These are phyloP conservation scores for Erpornis zantholeuca DNA, from an alignment of 2,113 vertebrate genomes.

Conservation along the genomic window DNA sequence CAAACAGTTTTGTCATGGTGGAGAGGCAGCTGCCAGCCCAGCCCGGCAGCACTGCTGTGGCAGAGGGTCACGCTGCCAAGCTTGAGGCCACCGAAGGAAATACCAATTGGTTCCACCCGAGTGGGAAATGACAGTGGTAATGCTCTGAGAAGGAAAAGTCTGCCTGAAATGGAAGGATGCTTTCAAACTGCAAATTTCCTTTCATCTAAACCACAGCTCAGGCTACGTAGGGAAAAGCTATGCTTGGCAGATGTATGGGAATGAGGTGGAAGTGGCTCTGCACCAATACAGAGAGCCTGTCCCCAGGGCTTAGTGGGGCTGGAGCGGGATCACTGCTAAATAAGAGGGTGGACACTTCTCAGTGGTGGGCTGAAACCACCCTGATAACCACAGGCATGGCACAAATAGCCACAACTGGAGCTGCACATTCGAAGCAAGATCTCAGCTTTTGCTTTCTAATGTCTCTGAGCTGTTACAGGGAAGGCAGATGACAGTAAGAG, in stretches of 20 bases:
- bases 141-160: neutral
- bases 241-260: neutral
- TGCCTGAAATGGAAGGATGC: neutral
- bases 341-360: neutral
- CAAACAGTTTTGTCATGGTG: neutral
- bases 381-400: neutral
- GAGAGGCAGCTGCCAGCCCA: neutral
- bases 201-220: neutral
- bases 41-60: neutral
- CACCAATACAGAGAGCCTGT: neutral
- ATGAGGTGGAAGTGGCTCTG: neutral
- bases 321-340: neutral
- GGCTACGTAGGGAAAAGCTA: neutral
- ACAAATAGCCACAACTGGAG: neutral
- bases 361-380: neutral
- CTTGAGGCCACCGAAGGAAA: neutral
- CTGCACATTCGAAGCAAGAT: neutral
- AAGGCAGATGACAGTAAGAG: neutral
- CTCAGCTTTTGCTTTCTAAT: slow-evolving; percentile 5
- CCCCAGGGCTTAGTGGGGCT: neutral
- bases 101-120: neutral
- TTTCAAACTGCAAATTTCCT: slow-evolving; percentile 18
- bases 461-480: neutral
- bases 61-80: neutral
- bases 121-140: neutral